Evolutionary conservation across 2,888 invertebrate genomes (phyloP).

Genomic region (Lamellibrachia columna): DNA sequence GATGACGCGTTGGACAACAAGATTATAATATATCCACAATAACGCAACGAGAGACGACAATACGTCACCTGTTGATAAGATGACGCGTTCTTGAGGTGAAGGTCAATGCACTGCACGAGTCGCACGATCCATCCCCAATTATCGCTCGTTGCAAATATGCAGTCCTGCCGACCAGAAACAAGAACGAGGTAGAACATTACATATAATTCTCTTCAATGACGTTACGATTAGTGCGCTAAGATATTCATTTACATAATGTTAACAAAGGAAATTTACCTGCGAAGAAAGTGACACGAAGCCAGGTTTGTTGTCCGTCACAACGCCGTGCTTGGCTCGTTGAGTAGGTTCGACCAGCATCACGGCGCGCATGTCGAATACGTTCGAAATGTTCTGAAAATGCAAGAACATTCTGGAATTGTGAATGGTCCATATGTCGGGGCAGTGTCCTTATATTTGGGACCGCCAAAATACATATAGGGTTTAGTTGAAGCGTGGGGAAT

Average conservation of each 20-base stretch:
- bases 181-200: not conserved
- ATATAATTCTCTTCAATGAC: not conserved
- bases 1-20: not conserved
- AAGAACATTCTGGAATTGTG: not conserved
- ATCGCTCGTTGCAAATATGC: conserved; percentile 41
- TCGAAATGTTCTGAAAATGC: conserved; percentile 24
- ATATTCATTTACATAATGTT: not conserved
- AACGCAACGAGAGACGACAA: not conserved
- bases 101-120: conserved; percentile 40
- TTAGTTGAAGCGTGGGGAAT: too few relatives aligned
- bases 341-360: conserved; percentile 26
- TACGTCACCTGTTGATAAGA: conserved; percentile 43
- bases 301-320: conserved; percentile 21
- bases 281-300: conserved; percentile 41
- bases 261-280: conserved; percentile 29
- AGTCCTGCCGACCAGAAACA: conserved; percentile 39
- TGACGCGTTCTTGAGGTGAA: conserved; percentile 44
- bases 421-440: not conserved
- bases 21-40: not conserved
- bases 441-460: not conserved
- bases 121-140: conserved; percentile 45
- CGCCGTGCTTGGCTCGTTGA: not conserved
- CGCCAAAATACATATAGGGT: not conserved
- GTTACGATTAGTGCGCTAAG: not conserved
- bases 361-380: conserved; percentile 29